A percentile compares a stretch with the other conserved stretches of the same genome.
phyloP scores from a whole-genome alignment of 1,140 invertebrate genomes.

The Agrypnia vestita region DNA sequence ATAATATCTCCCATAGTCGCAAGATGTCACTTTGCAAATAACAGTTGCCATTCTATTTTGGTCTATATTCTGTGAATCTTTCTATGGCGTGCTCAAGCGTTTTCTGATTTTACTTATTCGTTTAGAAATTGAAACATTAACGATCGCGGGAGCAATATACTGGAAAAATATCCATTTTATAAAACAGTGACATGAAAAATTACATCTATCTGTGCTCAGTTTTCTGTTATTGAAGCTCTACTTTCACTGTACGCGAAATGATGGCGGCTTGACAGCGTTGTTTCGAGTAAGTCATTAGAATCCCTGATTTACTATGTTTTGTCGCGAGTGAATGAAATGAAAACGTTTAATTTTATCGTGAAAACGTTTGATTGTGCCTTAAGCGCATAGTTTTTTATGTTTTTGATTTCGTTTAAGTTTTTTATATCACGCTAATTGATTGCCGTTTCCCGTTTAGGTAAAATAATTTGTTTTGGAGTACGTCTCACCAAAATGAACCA shows the following conservation, averaged over 20 bases:
- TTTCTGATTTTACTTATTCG: no score
- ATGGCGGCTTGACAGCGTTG: constrained; percentile 46
- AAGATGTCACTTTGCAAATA: no score
- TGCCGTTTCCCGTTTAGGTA: background rate
- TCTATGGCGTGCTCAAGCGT: no score
- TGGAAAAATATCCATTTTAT: background rate
- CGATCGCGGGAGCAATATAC: background rate
- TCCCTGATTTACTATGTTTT: background rate
- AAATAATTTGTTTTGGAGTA: background rate
- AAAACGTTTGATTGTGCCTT: background rate
- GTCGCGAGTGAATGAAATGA: background rate
- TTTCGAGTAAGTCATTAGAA: constrained; percentile 13
- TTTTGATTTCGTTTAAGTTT: background rate
- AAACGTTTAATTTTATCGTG: background rate
- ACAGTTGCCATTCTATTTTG: no score
- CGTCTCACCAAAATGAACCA: no score
- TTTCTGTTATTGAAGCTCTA: background rate
- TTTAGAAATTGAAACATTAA: no score
- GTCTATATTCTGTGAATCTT: no score
- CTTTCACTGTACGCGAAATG: constrained; percentile 9
- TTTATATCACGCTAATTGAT: background rate
- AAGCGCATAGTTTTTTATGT: background rate
- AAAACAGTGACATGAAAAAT: background rate
- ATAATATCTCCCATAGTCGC: no score
- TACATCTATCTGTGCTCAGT: background rate